Base-by-base conservation (phyloP, 2,797 vertebrate genomes). In the Eidolon dupreanum region DNA sequence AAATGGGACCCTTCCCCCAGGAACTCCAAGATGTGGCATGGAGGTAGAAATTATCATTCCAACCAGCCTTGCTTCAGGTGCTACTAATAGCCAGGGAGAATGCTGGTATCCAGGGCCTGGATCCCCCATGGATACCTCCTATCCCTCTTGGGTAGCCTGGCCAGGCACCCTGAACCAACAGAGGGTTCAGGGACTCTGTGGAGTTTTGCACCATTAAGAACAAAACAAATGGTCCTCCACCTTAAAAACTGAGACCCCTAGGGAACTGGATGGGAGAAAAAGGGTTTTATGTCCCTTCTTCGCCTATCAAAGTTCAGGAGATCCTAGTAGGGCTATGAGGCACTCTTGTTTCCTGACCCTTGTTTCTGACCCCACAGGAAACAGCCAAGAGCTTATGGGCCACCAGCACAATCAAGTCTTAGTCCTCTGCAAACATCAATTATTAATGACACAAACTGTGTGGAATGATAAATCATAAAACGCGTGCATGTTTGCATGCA, bases 311-410 rank as follows among this genome's bases (percentile, higher is more conserved):
- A 77, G 43, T 82, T 70, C 33, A 26, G 41, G 82, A 81, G 65
- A 82, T 41, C 70, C 90, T 46, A 66, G 73, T 15, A 53, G 59
- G 49, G 55, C 61, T 73, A n/a, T 53, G 68, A 96, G 70, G 38
- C 63, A 57, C n/a, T 87, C 84, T 92, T 75, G 49, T 95, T 95
- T 77, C 66, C 82, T 90, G 86, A 88, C 90, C 74, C 87, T 77
- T 53, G 53, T 90, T 95, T 96, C 90, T 75, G 86, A 92, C 70
- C 81, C 26, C 0, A 16, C 88, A 93, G 95, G 92, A 96, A 96
- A 90, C 38, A 89, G 68, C 81, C 92, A 55, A 87, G 55, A 68
- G 53, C 79, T 84, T 55, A 68, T 24, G 22, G 88, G 93, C 82
- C 46, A 94, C 93, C 68, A 83, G 90, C 46, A 96, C 96, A 94